A percentile compares a stretch with the other conserved stretches of the same genome.
These are phyloP conservation scores for Dendrocincla fuliginosa DNA, from an alignment of 2,797 vertebrate genomes.

Conservation along the genomic window DNA sequence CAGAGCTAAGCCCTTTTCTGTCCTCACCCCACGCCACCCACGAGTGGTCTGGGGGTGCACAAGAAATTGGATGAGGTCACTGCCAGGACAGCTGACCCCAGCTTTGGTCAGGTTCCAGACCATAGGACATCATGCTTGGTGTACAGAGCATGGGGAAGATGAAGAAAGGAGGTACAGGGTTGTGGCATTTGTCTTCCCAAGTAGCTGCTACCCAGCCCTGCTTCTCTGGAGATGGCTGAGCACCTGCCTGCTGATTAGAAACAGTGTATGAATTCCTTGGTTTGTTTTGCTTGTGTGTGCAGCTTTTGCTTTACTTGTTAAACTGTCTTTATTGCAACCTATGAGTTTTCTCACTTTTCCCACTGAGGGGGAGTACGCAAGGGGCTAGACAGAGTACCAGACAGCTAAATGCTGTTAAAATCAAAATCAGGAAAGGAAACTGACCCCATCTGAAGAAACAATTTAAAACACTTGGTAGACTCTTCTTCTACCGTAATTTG, in stretches of 20 bases:
- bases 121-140: background rate
- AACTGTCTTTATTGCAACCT: fast-evolving
- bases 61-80: background rate
- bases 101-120: background rate
- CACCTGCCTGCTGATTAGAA: background rate
- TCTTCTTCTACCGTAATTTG: background rate
- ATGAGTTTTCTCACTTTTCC: background rate
- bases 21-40: background rate
- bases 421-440: background rate
- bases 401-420: background rate
- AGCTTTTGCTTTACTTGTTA: background rate
- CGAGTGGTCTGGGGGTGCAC: background rate
- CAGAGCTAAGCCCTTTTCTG: background rate
- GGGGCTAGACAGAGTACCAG: background rate
- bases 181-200: background rate
- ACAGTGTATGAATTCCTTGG: background rate
- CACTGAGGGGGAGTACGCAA: background rate
- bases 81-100: background rate
- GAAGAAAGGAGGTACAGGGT: background rate
- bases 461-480: background rate
- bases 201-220: background rate
- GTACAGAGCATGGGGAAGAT: background rate
- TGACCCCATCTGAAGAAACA: background rate
- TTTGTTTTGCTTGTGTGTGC: background rate
- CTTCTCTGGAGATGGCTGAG: background rate